Evolutionary conservation across 2,797 vertebrate genomes (phyloP), one percentile per base, ranked within the genome.

Genomic region (Luscinia megarhynchos): DNA sequence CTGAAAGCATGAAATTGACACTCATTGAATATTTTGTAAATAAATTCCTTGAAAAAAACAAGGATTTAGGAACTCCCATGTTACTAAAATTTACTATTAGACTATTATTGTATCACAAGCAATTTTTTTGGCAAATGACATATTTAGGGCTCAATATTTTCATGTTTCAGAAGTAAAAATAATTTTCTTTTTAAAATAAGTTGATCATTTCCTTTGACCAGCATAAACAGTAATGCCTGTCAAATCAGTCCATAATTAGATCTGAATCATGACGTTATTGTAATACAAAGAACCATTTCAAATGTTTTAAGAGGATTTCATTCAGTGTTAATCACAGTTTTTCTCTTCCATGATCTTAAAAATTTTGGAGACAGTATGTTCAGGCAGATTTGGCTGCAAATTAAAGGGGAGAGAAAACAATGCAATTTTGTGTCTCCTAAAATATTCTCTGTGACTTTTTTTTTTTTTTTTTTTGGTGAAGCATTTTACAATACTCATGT

Each of bases 261-360:
- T 30, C 19, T 55, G 73, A 94, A 84, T 69, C 11, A 23, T 70
- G 20, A 84, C 2, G 8, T 69, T 75, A 66, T 32, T 81, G 11
- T 63, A 81, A 57, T 12, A 91, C 38, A 90, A 93, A 88, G 59
- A 81, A 67, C 53, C 15, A 67, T 90, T 96, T 95, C 53, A 79
- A 55, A 53, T 41, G 9, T 23, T 59, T 68, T 87, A 95, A 92
- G 82, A 92, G 38, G 74, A 91, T 93, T 95, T 62, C 2, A 27
- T 84, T 94, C 59, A 61, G 34, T 57, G 70, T 67, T 73, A 94
- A 95, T 88, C 69, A 93, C 10, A 53, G n/a, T 48, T 96, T 79
- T 70, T 86, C 43, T 87, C 48, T 40, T 93, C 17, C 40, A 78
- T 75, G 24, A 45, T 45, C 38, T 79, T 72, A 59, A 76, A 81